Conservation (phyloP, 2,113 vertebrate genomes). For the Zeus faber region DNA sequence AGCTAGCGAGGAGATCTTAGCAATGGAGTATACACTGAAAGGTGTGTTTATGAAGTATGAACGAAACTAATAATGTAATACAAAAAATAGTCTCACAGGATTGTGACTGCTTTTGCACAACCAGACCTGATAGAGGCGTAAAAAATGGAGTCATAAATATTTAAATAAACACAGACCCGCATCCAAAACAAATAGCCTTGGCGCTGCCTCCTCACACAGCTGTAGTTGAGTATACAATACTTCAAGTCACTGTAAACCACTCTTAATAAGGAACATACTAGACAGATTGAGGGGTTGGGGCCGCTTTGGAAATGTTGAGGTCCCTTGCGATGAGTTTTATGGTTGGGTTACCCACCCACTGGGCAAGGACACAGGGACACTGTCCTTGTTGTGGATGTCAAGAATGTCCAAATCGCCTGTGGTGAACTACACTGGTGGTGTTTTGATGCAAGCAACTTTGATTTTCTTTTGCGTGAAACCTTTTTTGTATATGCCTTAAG, state of each 20-base stretch:
- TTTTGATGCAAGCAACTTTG: not conserved
- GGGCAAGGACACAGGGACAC: slow-evolving; percentile 11
- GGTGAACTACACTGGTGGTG: slow-evolving; percentile 6
- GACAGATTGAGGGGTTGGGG: slow-evolving; percentile 29
- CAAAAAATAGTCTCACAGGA: too few species aligned
- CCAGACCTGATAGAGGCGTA: slow-evolving; percentile 32
- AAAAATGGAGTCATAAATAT: slow-evolving; percentile 61
- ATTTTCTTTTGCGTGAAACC: too few species aligned
- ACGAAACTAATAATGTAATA: too few species aligned
- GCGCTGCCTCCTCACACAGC: slow-evolving; percentile 45
- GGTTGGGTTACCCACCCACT: slow-evolving; percentile 31
- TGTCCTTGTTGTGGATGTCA: slow-evolving; percentile 17
- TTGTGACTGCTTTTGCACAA: too few species aligned
- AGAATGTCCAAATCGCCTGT: slow-evolving; percentile 11
- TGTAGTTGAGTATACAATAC: slow-evolving; percentile 66
- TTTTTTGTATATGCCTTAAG: slow-evolving; percentile 2
- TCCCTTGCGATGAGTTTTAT: slow-evolving; percentile 21
- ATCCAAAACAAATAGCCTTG: slow-evolving; percentile 66
- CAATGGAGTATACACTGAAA: too few species aligned
- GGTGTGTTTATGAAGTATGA: too few species aligned
- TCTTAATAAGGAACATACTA: slow-evolving; percentile 59
- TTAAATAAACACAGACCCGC: slow-evolving; percentile 64
- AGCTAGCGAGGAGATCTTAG: too few species aligned
- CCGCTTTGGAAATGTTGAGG: slow-evolving; percentile 22
- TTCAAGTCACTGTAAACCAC: slow-evolving; percentile 65